Base-by-base conservation (phyloP, 2,113 vertebrate species). In the Okapia johnstoni region DNA sequence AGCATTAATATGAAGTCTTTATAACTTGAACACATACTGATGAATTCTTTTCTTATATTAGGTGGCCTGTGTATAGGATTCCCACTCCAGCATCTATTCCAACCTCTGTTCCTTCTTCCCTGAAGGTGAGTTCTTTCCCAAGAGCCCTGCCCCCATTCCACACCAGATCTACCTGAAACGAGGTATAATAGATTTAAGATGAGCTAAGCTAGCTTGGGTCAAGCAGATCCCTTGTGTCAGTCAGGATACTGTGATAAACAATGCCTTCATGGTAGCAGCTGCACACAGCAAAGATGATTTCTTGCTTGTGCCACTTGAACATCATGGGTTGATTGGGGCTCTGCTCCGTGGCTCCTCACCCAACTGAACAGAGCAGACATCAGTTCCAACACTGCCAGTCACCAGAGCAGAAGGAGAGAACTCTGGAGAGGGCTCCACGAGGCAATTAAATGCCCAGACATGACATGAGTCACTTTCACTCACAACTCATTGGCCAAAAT, bases 401-500 rank as follows among this genome's bases (percentile, higher is more conserved):
- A 83, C 81, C 79, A 40, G 76, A 48, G 77, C 88, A 76, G 50
- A 94, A 43, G 17, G 43, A 90, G 66, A 48, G 52, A 60, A 40
- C 88, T 77, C 93, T 46, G 70, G 36, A 88, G 55, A 88, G 76
- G 52, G 50, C 85, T 97, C 83, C 70, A 33, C 54, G 5, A 36
- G n/a, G 79, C 66, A 60, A 86, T 86, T 76, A 93, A 91, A 93
- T 93, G 77, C 85, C 93, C 70, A 77, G 57, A 83, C 21, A 52
- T 48, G 85, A 79, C 81, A 84, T 89, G 4, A 97, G 95, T 93
- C 94, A 94, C 85, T 97, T 97, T 93, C 97, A 97, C 52, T 91
- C 52, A 88, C 88, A 94, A 95, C 85, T 97, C 88, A 94, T 97
- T 96, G 98, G 97, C 96, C 91, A 83, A 95, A 97, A 96, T 93